Evolutionary conservation across 2,888 invertebrate species (phyloP), one percentile per base, ranked within the genome.

Genomic region (Drosophila differens): DNA sequence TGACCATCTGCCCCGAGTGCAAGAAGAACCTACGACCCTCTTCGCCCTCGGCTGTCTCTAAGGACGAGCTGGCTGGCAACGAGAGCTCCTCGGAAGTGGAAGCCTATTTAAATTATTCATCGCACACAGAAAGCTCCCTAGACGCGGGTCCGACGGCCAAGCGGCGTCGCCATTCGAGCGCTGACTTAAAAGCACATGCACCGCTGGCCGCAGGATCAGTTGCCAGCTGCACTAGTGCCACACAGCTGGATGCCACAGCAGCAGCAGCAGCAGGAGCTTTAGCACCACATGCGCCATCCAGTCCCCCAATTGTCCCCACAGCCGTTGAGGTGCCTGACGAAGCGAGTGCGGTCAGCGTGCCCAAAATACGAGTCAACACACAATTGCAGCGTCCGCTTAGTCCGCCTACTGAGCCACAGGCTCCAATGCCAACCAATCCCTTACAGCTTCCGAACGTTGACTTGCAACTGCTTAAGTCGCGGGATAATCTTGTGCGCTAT

Each of bases 1-100:
- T 99, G 71, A 96, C 98, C 93, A 97, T 98, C 89, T 99, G 98
- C 93, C 96, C 97, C 52, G 98, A 98, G 94, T 99, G 99, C 94
- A 93, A 93, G 70, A 93, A 93, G 76, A 93, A 93, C 63, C 84
- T 93, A 9, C 87, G 93, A 10, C 92, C 93, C 44, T 90, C 92
- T 5, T 93, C 93, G 35, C 93, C 93, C 12, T 77, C 91, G 32
- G 81, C 81, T 9, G 88, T 84, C 10, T 84, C 84, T 16, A 90
- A 84, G 54, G 92, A 93, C 4, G 93, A 93, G 10, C 74, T 89
- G 22, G 86, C 82, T 16, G 92, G 90, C 72, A 93, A 92, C 60
- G 93, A 93, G 74, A 93, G 93, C 74, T 93, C 93, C 12, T 93
- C 92, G 4, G 93, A 93, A 84, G 83, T 92, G 51, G 93, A 93